Conservation (phyloP, 2,888 invertebrate species). For the Chymomyza procnemis region DNA sequence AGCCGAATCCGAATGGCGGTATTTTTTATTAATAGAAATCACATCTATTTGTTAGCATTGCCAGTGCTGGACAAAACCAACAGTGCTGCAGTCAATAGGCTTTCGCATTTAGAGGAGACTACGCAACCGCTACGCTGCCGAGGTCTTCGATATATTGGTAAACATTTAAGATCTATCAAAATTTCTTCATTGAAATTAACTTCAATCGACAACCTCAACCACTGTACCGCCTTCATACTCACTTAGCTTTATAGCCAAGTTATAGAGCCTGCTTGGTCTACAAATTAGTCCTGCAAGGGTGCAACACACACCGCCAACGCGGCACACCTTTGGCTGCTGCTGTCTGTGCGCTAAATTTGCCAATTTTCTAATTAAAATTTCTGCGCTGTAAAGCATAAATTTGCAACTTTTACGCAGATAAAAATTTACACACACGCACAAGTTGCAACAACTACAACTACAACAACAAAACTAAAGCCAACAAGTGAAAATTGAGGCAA, state of each 20-base stretch:
- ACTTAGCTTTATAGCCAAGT: not conserved
- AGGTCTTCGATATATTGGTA: too few relatives aligned
- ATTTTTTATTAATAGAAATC: too few relatives aligned
- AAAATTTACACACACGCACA: constrained; percentile 31
- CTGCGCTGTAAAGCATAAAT: constrained; percentile 71
- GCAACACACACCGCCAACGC: too few relatives aligned
- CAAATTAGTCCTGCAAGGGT: constrained; percentile 33
- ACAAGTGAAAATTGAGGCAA: constrained; percentile 26
- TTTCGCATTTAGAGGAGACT: too few relatives aligned
- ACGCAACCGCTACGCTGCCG: too few relatives aligned
- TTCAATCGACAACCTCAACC: not conserved
- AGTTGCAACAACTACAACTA: not conserved
- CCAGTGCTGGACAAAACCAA: too few relatives aligned
- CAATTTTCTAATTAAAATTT: constrained; percentile 72
- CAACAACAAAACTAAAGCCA: constrained; percentile 21
- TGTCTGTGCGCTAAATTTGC: constrained; percentile 54
- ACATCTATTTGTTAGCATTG: too few relatives aligned
- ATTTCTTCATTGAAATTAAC: not conserved
- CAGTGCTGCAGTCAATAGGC: too few relatives aligned
- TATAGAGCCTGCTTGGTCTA: constrained; percentile 23
- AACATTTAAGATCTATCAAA: too few relatives aligned
- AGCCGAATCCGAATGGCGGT: too few relatives aligned
- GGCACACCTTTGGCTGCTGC: constrained; percentile 11
- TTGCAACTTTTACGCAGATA: constrained; percentile 58
- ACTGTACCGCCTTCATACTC: not conserved